These are phyloP conservation scores for fruit fly (Drosophila melanogaster) DNA, from an alignment of 1,140 invertebrate species.

Conservation along the genomic window DNA sequence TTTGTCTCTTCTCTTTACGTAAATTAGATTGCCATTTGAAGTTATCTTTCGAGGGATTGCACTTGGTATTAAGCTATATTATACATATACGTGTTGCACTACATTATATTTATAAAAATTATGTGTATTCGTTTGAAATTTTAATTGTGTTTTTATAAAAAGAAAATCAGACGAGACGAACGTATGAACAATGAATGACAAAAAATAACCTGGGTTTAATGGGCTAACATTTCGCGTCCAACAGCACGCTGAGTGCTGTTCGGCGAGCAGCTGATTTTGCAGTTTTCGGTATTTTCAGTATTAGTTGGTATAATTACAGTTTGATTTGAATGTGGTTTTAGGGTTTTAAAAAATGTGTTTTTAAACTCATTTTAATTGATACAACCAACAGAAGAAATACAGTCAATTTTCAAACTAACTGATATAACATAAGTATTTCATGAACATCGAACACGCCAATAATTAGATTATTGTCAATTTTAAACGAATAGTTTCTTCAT, in stretches of 20 bases:
- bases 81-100: slow-evolving; percentile 52
- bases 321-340: not conserved
- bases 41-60: slow-evolving; percentile 58
- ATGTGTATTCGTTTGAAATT: slow-evolving; percentile 66
- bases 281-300: not conserved
- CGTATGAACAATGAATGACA: slow-evolving; percentile 23
- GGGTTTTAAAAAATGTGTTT: not conserved
- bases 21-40: slow-evolving; percentile 69
- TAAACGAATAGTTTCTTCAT: no score
- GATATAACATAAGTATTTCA: no score
- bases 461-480: no score
- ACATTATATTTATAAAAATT: slow-evolving; percentile 58
- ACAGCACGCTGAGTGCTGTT: not conserved
- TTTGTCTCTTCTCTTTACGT: slow-evolving; percentile 63
- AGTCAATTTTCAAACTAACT: no score
- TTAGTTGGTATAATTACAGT: not conserved
- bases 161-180: slow-evolving; percentile 70
- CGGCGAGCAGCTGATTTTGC: not conserved
- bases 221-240: slow-evolving; percentile 1
- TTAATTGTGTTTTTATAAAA: slow-evolving; percentile 62
- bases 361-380: not conserved
- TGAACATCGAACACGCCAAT: no score
- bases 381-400: no score
- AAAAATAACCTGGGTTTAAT: slow-evolving; percentile 4
- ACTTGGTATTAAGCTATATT: slow-evolving; percentile 58